Base-by-base conservation (phyloP, 2,888 invertebrate genomes). In the Deroplatys truncata region DNA sequence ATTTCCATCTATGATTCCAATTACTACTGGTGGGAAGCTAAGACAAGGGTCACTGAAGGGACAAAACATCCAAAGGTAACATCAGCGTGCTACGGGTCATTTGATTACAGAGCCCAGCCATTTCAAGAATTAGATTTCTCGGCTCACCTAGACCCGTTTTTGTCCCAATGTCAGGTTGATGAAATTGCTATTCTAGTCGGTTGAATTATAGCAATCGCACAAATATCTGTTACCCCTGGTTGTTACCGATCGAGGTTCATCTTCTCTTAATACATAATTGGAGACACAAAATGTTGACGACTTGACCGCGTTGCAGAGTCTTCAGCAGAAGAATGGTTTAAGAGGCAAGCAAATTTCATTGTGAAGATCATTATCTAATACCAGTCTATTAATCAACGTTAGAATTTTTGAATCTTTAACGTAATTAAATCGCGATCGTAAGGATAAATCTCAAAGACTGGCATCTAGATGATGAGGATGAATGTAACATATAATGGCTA, bases 201-300 rank as follows among this genome's bases (percentile, higher is more conserved):
- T 13, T 35, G 83, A 25, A 83, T 35, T 35, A 31, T 28, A 87
- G 87, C 83, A 87, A 87, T 87, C 82, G 83, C 7, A 83, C 84
- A 83, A 87, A 83, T 87, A 87, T 87, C 43, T 82, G 87, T 87
- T 87, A 87, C 87, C 87, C 87, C 87, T 43, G 83, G 82, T 35
- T 31, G 82, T 56, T 87, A 56, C 29, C 29, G 28, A 10, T 10
- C 29, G 82, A 28, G 7, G 10, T 35, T 82, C 35, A 83, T 85
- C 87, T 87, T 82, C 82, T 31, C 56, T 20, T 72, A 35, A 82
- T 83, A 83, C 35, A 83, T 87, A 82, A 87, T 43, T 83, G 82
- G 83, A 83, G 56, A 72, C 56, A 43, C 56, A 20, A 72, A 72
- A 72, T 72, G 56, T 72, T 72, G 56, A 72, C 16, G 56, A 72